A percentile compares a stretch with the other conserved stretches of the same genome.
These are phyloP conservation scores for Dasypus novemcinctus DNA, from an alignment of 2,113 vertebrate species.

Conservation along the genomic window DNA sequence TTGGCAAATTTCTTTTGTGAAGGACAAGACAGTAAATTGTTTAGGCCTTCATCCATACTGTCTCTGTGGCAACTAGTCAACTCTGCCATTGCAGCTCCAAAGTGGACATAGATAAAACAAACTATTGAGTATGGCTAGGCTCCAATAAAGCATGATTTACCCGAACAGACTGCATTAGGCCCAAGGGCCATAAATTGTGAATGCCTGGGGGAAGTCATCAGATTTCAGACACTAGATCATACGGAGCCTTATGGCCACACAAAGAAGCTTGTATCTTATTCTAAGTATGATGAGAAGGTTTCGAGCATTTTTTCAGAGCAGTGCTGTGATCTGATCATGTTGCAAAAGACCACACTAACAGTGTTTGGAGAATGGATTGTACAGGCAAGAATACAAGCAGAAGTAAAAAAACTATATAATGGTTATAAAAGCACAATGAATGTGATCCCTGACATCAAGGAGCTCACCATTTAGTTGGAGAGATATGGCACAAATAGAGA, in stretches of 20 bases:
- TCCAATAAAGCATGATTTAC: background rate
- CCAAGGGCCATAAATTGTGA: background rate
- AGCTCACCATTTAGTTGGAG: background rate
- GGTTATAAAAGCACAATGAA: constrained; percentile 11
- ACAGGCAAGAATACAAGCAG: background rate
- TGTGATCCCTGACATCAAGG: background rate
- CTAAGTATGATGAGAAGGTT: background rate
- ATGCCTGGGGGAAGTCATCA: background rate
- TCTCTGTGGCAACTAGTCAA: background rate
- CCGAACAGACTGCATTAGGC: background rate
- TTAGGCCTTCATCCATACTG: background rate
- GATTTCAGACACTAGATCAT: background rate
- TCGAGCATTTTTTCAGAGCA: background rate
- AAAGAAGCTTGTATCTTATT: background rate
- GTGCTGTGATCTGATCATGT: background rate
- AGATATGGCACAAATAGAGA: background rate
- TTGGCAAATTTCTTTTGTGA: background rate
- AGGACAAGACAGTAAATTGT: background rate
- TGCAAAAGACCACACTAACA: background rate
- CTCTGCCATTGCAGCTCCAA: background rate
- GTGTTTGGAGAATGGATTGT: background rate
- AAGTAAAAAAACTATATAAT: constrained; percentile 1
- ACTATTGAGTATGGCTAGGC: background rate
- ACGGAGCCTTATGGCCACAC: background rate
- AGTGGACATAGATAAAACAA: background rate